Conservation (phyloP, 2,113 vertebrate species). For the Cettia cetti region DNA sequence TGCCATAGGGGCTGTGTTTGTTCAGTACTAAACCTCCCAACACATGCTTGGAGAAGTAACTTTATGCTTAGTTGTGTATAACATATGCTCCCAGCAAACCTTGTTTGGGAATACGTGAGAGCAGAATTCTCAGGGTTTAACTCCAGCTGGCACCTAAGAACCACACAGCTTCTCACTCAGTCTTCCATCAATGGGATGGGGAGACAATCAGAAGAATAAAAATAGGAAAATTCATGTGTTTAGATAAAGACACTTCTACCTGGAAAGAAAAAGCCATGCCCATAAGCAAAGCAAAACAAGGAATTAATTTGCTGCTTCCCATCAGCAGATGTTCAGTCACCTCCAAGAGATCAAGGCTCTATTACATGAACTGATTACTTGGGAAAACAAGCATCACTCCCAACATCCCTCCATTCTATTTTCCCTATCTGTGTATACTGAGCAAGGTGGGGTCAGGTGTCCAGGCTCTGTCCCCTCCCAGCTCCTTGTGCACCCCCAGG, state of each 20-base stretch:
- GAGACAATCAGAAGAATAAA: not conserved
- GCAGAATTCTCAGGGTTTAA: not conserved
- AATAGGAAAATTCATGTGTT: not conserved
- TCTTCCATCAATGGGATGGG: not conserved
- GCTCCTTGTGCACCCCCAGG: not conserved
- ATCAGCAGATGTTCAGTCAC: not conserved
- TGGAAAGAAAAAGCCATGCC: not conserved
- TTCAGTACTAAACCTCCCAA: not conserved
- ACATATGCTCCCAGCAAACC: not conserved
- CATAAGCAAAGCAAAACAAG: not conserved
- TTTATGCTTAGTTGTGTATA: accelerated
- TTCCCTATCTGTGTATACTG: too few species aligned
- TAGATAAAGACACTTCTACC: not conserved
- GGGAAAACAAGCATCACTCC: not conserved
- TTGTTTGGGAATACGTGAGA: not conserved
- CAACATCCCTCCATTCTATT: not conserved
- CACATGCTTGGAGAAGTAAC: not conserved
- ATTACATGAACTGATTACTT: not conserved
- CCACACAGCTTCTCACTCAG: not conserved
- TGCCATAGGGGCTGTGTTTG: too few species aligned
- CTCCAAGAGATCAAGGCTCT: not conserved
- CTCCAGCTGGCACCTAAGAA: not conserved
- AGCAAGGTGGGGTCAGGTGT: not conserved
- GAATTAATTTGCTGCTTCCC: not conserved
- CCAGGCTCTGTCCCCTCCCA: not conserved